Evolutionary conservation across 2,113 vertebrate genomes (phyloP), one percentile per base, ranked within the genome.

Genomic region (Chiloscyllium plagiosum): DNA sequence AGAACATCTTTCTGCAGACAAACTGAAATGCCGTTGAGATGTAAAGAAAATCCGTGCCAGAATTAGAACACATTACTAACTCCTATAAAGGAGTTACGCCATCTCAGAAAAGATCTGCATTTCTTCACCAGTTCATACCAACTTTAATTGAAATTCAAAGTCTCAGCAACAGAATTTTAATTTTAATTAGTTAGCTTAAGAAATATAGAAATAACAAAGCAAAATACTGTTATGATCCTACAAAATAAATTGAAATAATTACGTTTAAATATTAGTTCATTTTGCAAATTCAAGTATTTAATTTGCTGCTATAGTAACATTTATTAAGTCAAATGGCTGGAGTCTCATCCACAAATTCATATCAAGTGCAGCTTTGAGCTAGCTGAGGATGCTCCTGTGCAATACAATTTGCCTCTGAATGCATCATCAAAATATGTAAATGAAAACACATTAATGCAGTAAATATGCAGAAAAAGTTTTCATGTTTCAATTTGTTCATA

Each of bases 21-120:
- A 68, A 68, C 56, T 65, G 65, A 68, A 68, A 13, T 68, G 90
- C 56, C 33, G 7, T 33, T 93, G 61, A 66, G 61, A 61, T 65
- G 65, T 66, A 47, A 68, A 69, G 92, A 69, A 94, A 94, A 26
- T 69, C 92, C 66, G 4, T 94, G 92, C 92, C 26, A 47, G 65
- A 94, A 94, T 69, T 94, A 94, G 92, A 69, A 94, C 66, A 69
- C 37, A 69, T 68, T 61, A 68, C 56, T 37, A 26, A 47, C 66
- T 94, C 19, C 37, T 70, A 10, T 37, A 47, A 24, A n/a, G 68
- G 92, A 26, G 42, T 42, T 69, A 26, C 37, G 19, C 8, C 5
- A 13, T 69, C 65, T n/a, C 19, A 68, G 37, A 42, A 92, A 66
- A 92, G n/a, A 66, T 69, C 12, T 47, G 22, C 22, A 22, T 70